A percentile compares a stretch with the other conserved stretches of the same genome.
Conservation (phyloP, 2,888 invertebrate species). For the Drosophila anomelani region DNA sequence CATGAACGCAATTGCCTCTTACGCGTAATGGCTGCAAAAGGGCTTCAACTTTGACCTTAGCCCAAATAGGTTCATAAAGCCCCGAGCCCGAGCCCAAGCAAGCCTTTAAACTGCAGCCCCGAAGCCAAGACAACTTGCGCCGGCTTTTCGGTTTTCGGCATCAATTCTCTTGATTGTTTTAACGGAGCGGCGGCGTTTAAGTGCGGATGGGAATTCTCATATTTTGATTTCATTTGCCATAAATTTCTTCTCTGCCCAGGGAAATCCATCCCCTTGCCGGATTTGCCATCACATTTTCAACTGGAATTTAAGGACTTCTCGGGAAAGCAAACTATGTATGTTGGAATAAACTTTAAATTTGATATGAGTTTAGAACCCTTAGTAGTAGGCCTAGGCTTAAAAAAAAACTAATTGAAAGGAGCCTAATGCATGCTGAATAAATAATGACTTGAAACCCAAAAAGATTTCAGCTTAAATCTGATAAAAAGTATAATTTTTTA, state of each 20-base stretch:
- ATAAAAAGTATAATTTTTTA: background rate
- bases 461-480: background rate
- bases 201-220: conserved; percentile 28
- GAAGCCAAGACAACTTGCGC: conserved; percentile 15
- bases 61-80: conserved; percentile 59
- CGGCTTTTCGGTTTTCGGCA: conserved; percentile 18
- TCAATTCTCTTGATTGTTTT: conserved; percentile 34
- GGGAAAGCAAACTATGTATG: background rate
- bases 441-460: background rate
- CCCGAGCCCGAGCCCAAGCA: conserved; percentile 5
- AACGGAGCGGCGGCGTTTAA: conserved; percentile 12
- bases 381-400: background rate
- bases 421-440: background rate
- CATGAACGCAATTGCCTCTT: conserved; percentile 47
- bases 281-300: conserved; percentile 3
- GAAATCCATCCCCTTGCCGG: conserved; percentile 9
- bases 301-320: background rate
- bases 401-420: background rate
- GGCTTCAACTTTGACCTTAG: conserved; percentile 76
- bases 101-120: conserved; percentile 38
- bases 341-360: background rate
- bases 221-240: conserved; percentile 41
- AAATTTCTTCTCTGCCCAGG: conserved; percentile 9
- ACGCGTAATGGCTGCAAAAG: conserved; percentile 55
- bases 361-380: too few relatives aligned